Evolutionary conservation across 2,888 invertebrate genomes (phyloP), one percentile per base, ranked within the genome.

Genomic region (Apodemia mormo): DNA sequence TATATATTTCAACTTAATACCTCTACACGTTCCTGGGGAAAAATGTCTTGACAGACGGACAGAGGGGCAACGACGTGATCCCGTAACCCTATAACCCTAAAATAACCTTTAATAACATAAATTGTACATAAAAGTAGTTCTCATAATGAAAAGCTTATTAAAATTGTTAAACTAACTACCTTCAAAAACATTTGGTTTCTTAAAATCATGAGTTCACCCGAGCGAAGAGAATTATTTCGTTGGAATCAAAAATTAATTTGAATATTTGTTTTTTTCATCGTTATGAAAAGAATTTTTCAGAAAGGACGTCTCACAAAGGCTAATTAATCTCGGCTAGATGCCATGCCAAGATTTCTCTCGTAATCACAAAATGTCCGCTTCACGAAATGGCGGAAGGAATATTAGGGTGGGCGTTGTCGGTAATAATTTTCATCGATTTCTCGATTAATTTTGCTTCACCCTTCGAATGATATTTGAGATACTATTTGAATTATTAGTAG

Each of bases 321-420:
- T 67, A 67, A 67, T 67, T 67, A 67, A 67, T 67, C 33, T 67
- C 54, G 49, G 52, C 49, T 52, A 67, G 49, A 67, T 67, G 67
- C 49, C 45, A 66, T 66, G 52, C 52, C 52, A 54, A 33, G 54
- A 33, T 67, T 67, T 67, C 49, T 8, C 52, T 54, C 67, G 33
- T 33, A 52, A 67, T 67, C 67, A 67, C 67, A 54, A 67, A 67
- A 67, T 67, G 67, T 52, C 52, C 54, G 67, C 33, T 33, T 49
- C 29, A 67, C 52, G n/a, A 54, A 67, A 67, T 52, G 52, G 49
- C 54, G 30, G 67, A 33, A 52, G n/a, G 67, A 67, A 67, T 54
- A 37, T 64, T 64, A 64, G 61, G 33, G 33, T 37, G 33, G 61
- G 61, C 61, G 61, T 64, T n/a, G 37, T 14, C 33, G 33, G 33